Evolutionary conservation across 2,888 invertebrate species (phyloP), one percentile per base, ranked within the genome.

Genomic region (Gari tellinella): DNA sequence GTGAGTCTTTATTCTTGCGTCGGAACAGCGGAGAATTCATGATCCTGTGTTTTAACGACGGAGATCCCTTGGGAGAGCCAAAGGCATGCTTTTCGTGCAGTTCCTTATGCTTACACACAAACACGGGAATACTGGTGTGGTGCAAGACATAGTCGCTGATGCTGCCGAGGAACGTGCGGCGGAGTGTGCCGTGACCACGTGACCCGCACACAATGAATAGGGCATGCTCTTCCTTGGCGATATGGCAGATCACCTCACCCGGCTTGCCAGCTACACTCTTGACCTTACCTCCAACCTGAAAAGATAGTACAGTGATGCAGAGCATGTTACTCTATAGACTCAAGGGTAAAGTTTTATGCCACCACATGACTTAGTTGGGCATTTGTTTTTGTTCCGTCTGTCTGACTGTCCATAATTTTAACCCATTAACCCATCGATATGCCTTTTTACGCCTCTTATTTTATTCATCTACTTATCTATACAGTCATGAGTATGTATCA

Each of bases 81-180:
- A 25, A 37, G 26, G n/a, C 52, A n/a, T 52, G 46, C 25, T 74
- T 55, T 17, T 60, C 55, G 41, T 70, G 67, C 2, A 70, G 67
- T 56, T 66, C 65, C 52, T 83, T 82, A 45, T 83, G 80, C 52
- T 82, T 76, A 58, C 84, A 83, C 10, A 86, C 80, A 17, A 84
- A 67, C 15, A 86, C 84, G 0, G 86, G 86, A 43, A 84, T 64
- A 51, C 73, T 77, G 1, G 85, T 72, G 67, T 85, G 82, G 49
- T 86, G 85, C 15, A 85, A 70, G 15, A 85, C 76, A 56, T 84
- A 84, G 57, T 81, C 84, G 64, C 83, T 84, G n/a, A 85, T 79
- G 52, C 82, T 82, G 5, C 84, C 85, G 26, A 85, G 60, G n/a
- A 83, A 73, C 23, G 84, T 85, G 23, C 84, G 76, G 25, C 81